Conservation (phyloP, 1,140 invertebrate species). For the Delia radicum region DNA sequence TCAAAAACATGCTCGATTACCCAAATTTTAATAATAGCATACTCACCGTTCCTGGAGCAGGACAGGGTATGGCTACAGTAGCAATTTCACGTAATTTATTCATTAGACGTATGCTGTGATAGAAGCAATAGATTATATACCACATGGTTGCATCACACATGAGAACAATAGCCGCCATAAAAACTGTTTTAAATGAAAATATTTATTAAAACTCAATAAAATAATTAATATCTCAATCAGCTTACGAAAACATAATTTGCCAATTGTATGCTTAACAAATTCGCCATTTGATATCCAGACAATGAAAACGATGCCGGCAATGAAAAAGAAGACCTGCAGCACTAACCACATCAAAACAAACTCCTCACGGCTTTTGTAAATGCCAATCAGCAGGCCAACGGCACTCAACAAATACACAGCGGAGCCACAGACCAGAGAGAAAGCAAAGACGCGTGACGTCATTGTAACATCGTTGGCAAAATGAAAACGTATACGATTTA, state of each 20-base stretch:
- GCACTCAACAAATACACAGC: conserved; percentile 42
- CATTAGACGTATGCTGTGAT: conserved; percentile 49
- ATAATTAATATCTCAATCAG: conserved; percentile 7
- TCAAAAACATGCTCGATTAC: too few relatives aligned
- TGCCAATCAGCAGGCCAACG: conserved; percentile 45
- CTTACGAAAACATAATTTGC: conserved; percentile 47
- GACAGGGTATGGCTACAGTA: conserved; percentile 52
- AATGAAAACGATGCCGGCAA: conserved; percentile 37
- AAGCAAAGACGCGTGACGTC: conserved; percentile 46
- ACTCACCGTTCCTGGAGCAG: conserved; percentile 49
- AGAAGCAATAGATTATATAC: conserved; percentile 51
- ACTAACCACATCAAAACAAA: conserved; percentile 50
- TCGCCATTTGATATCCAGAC: conserved; percentile 43
- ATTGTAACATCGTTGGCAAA: conserved; percentile 46
- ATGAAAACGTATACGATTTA: conserved; percentile 45
- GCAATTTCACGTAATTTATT: conserved; percentile 52
- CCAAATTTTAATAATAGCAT: too few relatives aligned
- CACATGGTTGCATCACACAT: conserved; percentile 47
- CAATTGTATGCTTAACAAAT: conserved; percentile 41
- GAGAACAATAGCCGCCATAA: conserved; percentile 41
- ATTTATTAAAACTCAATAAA: background rate
- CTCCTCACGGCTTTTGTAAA: conserved; percentile 46
- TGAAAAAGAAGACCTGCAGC: conserved; percentile 42
- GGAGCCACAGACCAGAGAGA: conserved; percentile 37
- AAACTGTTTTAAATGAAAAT: conserved; percentile 33